These are phyloP conservation scores for Acanthochromis polyacanthus DNA, from an alignment of 2,113 vertebrate genomes.

Conservation along the genomic window DNA sequence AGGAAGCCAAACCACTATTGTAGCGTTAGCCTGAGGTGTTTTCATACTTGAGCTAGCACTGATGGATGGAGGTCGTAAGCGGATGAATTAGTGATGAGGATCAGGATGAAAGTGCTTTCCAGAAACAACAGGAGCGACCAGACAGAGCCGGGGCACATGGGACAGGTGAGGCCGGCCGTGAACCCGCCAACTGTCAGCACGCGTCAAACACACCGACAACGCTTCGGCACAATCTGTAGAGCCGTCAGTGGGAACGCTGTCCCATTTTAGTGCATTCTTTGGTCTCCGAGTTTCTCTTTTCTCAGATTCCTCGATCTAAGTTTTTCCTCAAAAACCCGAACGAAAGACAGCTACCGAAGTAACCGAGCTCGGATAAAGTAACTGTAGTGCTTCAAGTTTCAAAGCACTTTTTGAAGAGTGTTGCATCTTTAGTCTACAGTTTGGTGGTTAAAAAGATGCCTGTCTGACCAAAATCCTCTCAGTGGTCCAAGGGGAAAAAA, in stretches of 20 bases:
- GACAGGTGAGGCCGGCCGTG: conserved; percentile 34
- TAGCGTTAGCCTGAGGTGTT: conserved; percentile 76
- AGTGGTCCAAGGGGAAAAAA: too few relatives aligned
- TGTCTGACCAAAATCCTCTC: too few relatives aligned
- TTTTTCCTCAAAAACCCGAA: not conserved
- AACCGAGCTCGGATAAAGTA: not conserved
- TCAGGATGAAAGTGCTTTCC: conserved; percentile 78
- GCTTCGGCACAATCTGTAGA: conserved; percentile 4
- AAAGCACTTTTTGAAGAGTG: not conserved
- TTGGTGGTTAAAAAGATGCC: too few relatives aligned
- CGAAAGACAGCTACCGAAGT: not conserved
- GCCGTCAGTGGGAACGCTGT: conserved; percentile 12
- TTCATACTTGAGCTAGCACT: conserved; percentile 76
- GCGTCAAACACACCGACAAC: conserved; percentile 18
- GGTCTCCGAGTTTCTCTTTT: not conserved
- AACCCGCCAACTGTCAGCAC: conserved; percentile 48
- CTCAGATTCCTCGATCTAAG: not conserved
- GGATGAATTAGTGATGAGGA: conserved; percentile 85
- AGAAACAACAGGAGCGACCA: conserved; percentile 67
- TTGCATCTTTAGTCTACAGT: too few relatives aligned
- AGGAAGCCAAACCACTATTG: conserved; percentile 51
- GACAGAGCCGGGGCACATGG: conserved; percentile 54
- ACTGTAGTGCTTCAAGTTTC: not conserved
- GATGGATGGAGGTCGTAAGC: conserved; percentile 78
- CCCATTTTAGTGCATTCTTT: conserved; percentile 5